Evolutionary conservation across 1,140 invertebrate genomes (phyloP), one percentile per base, ranked within the genome.

Genomic region (Antheraea mylitta): DNA sequence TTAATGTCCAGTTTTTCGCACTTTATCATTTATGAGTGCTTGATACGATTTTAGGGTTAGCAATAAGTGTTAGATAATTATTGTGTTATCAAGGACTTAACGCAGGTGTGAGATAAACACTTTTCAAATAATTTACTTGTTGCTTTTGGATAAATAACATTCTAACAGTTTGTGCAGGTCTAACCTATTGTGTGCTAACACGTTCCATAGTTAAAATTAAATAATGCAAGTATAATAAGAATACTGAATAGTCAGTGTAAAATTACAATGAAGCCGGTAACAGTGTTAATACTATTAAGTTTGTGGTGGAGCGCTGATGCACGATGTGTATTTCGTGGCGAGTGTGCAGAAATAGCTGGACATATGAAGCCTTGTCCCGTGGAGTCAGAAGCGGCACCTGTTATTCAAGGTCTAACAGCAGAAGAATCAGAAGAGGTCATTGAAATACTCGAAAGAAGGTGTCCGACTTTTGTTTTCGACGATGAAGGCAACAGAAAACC

Each of bases 351-450:
- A 37, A 64, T 82, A 18, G 65, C 22, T n/a, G 81, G 79, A 7
- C 76, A 75, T 58, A 66, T 69, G 6, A 85, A 89, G 72, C 93
- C 91, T 72, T 95, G 93, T 81, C 74, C 73, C 8, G 93, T 93
- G 19, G 77, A 92, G 42, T 91, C 89, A 37, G 77, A 91, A 0
- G 85, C 95, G 0, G 76, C 82, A n/a, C 74, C 84, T 0, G 62
- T 96, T 1, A 64, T 85, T 10, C 18, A 69, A 45, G 74, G 70
- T 16, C 18, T 87, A 18, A 22, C 74, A 7, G 16, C 45, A 22
- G 72, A 76, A 64, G 77, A 83, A 18, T 70, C 65, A 67, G 66
- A 72, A 59, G 78, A 81, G 74, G 64, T 82, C 4, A 48, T 83
- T 9, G 59, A 74, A 0, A 74, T 82, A 16, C 64, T 89, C 42